Conservation (phyloP, 2,888 invertebrate species). For the Dusona sp. region DNA sequence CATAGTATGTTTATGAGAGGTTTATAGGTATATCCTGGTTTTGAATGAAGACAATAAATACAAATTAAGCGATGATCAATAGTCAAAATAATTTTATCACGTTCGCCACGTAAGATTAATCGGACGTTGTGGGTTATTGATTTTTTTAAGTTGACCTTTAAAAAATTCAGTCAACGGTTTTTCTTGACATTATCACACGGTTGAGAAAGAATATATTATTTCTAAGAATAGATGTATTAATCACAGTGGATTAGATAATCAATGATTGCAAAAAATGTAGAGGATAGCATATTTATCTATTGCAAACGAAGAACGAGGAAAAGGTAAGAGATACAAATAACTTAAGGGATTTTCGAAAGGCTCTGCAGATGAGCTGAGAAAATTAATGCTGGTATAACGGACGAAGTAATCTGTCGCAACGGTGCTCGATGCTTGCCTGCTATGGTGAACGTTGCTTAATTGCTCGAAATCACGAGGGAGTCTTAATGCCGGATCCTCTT, state of each 20-base stretch:
- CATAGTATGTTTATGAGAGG: not conserved
- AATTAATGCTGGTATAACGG: constrained; percentile 78
- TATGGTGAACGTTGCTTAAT: constrained; percentile 77
- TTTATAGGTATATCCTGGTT: not conserved
- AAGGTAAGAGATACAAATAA: not conserved
- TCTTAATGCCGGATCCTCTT: constrained; percentile 65
- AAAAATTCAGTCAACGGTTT: not conserved
- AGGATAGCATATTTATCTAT: not conserved
- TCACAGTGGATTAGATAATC: no score
- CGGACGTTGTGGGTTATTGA: not conserved
- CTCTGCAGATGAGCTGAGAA: constrained; percentile 75
- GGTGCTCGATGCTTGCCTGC: constrained; percentile 44
- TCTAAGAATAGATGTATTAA: no score
- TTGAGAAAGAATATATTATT: no score
- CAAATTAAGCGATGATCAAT: not conserved
- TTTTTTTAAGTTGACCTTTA: not conserved
- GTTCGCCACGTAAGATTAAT: not conserved
- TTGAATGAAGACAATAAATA: not conserved
- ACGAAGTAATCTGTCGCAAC: constrained; percentile 78
- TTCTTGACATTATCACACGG: not conserved
- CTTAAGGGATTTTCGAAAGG: constrained; percentile 54
- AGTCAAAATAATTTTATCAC: not conserved
- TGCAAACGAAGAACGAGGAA: not conserved
- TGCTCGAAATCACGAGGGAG: constrained; percentile 77
- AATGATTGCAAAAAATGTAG: not conserved